A percentile compares a stretch with the other conserved stretches of the same genome.
These are phyloP conservation scores for Caiman crocodilus DNA, from an alignment of 2,797 vertebrate genomes.

Conservation along the genomic window DNA sequence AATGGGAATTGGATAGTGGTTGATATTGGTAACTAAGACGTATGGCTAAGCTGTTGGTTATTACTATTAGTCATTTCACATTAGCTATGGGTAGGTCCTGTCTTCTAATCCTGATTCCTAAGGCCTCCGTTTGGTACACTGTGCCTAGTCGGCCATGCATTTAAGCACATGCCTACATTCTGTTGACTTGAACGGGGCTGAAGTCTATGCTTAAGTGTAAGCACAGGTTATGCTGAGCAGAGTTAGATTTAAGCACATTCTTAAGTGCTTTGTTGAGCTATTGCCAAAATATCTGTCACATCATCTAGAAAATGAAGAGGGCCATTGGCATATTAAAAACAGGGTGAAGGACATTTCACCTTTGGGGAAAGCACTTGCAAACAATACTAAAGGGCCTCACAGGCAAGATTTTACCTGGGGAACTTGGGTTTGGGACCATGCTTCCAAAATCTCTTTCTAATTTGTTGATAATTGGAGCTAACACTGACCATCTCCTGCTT, in stretches of 20 bases:
- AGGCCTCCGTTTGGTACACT: not conserved
- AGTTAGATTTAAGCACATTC: not conserved
- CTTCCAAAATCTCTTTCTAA: not conserved
- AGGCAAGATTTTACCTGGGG: too few relatives aligned
- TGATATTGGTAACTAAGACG: not conserved
- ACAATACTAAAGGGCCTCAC: too few relatives aligned
- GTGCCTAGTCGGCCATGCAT: too few relatives aligned
- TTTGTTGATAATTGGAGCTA: not conserved
- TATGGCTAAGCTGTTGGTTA: not conserved
- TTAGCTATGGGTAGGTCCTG: not conserved
- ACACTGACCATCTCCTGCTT: not conserved
- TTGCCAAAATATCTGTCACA: not conserved
- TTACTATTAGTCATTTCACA: not conserved
- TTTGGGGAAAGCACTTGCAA: too few relatives aligned
- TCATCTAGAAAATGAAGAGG: not conserved
- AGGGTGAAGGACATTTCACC: not conserved
- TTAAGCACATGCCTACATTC: not conserved
- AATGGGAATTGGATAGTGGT: not conserved
- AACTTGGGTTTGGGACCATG: not conserved
- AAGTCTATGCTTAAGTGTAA: not conserved
- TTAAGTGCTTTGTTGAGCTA: not conserved
- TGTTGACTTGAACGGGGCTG: too few relatives aligned
- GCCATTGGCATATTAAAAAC: not conserved
- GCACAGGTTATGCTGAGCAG: not conserved
- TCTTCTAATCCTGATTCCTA: not conserved